Evolutionary conservation across 2,797 vertebrate species (phyloP), one percentile per base, ranked within the genome.

Genomic region (Zalophus californianus): DNA sequence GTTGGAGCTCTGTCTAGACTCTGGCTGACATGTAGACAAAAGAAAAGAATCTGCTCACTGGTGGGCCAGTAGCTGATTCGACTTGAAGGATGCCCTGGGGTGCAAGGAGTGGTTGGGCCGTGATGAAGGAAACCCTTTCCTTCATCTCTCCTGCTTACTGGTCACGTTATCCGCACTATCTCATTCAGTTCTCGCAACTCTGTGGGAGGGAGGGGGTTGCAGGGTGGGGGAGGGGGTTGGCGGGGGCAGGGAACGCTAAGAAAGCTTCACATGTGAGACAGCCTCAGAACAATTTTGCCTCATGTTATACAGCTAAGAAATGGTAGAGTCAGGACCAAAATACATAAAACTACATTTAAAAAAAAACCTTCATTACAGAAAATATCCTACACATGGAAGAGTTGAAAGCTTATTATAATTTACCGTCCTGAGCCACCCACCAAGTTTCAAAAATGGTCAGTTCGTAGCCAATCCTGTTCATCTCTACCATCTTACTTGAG

Each of bases 1-100:
- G 85, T 94, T 91, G 86, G 83, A 89, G 48, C 78, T 91, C 84
- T 29, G 80, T 91, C 92, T 95, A 93, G 96, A 94, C 64, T 84
- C 78, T 18, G 84, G 87, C 88, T 94, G 88, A 97, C 85, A 75
- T 10, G 77, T 5, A 35, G 82, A 96, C 75, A 79, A 96, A 94
- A 78, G 95, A 85, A 95, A 96, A 48, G 82, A 82, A 87, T 89
- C 72, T 0, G 8, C 27, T 77, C n/a, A 0, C 7, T 1, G 12
- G 18, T 35, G 38, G 44, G 62, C 48, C 23, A 4, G 23, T 32
- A 38, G 79, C 41, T 27, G 44, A 66, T 27, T 79, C 16, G 60
- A 7, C 48, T 38, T 20, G 54, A 58, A 72, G 62, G 56, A 75
- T 56, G 72, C 54, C 48, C n/a, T 29, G 16, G 58, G 64, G 3